Evolutionary conservation across 2,888 invertebrate genomes (phyloP), one percentile per base, ranked within the genome.

Genomic region (Pterostichus niger): DNA sequence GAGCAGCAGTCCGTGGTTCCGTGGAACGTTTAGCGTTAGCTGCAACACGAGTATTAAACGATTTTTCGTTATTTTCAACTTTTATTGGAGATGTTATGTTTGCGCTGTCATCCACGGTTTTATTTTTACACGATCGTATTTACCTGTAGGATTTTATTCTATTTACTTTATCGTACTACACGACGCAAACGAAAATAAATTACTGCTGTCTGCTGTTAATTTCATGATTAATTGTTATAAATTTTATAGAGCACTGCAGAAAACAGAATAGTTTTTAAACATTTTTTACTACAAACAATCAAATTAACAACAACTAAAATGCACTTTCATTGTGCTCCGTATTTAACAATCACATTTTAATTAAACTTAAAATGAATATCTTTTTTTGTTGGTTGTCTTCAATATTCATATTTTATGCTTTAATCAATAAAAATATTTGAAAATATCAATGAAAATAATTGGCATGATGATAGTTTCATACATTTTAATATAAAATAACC

Each of bases 11-110:
- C 40, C 40, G 40, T 40, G 40, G 40, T 68, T 68, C 24, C 24
- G 24, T 24, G 49, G 11, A n/a, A 0, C 13, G 49, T 49, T 49
- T 49, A 49, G 13, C 49, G 49, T 13, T 49, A 11, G 13, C 49
- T 49, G 49, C 11, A 49, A 49, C 49, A 49, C 49, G 56, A 33
- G 76, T 46, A 78, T 68, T 80, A 68, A 80, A 68, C 68, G 68
- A 64, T 80, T n/a, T 64, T 77, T 77, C 31, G 49, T 80, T 80
- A 80, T 80, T 80, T 49, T 13, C 49, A 68, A 13, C 40, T 80
- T 80, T 80, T 52, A 68, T 80, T 64, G 80, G 80, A 68, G 33
- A 46, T 79, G 61, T 56, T 78, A 15, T 59, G 35, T 79, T 79
- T 61, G 46, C 61, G 6, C 49, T 75, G 46, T 75, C 75, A 75